These are phyloP conservation scores for Dendrophyllia cribrosa DNA, from an alignment of 64 coral and sea anemone genomes.

Conservation along the genomic window DNA sequence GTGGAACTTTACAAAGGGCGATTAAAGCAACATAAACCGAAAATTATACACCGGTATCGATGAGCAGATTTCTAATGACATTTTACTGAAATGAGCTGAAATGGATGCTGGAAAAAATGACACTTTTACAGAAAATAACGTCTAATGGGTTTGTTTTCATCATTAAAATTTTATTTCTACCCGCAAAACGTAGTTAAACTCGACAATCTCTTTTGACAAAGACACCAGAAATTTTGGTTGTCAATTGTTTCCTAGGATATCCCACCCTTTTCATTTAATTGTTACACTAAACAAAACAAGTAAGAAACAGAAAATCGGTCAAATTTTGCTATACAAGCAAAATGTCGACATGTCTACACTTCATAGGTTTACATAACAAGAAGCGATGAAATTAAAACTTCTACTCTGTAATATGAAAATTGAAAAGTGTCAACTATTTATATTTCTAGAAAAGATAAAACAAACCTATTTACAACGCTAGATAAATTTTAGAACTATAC, in stretches of 20 bases:
- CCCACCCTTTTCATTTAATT: not conserved
- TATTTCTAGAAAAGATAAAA: not conserved
- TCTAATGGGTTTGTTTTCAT: not conserved
- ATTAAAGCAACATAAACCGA: too few species aligned
- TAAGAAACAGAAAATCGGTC: not conserved
- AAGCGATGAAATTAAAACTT: not conserved
- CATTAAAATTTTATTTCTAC: slow-evolving; percentile 46
- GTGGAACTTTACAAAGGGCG: too few species aligned
- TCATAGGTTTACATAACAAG: not conserved
- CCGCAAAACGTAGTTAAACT: slow-evolving; percentile 1
- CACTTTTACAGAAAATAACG: not conserved
- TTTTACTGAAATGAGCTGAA: too few species aligned
- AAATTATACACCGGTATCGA: too few species aligned
- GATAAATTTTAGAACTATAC: not conserved
- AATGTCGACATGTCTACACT: not conserved
- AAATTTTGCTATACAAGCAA: not conserved
- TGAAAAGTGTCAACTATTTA: not conserved
- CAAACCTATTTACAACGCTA: not conserved
- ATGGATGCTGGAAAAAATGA: too few species aligned
- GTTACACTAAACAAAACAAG: not conserved
- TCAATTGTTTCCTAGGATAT: not conserved
- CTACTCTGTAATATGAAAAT: not conserved
- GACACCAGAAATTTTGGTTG: not conserved
- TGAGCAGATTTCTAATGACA: too few species aligned
- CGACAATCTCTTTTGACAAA: not conserved